Base-by-base conservation (phyloP, 2,797 vertebrate species). In the Rhyacichthys aspro region DNA sequence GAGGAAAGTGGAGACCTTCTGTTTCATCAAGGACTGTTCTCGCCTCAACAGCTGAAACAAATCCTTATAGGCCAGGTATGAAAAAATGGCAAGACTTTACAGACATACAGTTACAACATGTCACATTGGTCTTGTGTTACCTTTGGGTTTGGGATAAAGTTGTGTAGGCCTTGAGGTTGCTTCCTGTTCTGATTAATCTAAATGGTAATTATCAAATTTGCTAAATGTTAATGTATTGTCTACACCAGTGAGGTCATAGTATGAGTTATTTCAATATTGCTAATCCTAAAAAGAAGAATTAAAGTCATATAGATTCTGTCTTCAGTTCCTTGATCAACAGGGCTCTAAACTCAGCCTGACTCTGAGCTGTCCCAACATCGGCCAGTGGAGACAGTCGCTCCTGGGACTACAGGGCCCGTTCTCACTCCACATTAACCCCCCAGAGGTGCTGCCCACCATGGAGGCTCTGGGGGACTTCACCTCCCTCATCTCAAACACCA, bases 391-490 rank as follows among this genome's bases (percentile, higher is more conserved):
- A 57, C 82, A 83, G 33, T 92, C 91, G 3, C 86, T 92, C 0
- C 17, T 91, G 14, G 91, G 83, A 1, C 89, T 94, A 6, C 88
- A 90, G 71, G 92, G 92, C 91, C 34, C 91, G 89, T 71, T 92
- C 86, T 28, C 87, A 83, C 78, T 96, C 91, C 78, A 81, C 92
- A 55, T 94, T 72, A 98, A 98, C 65, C 94, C 95, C 0, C 85
- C 91, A 0, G 84, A 87, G 17, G 70, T 90, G 43, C 89, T 94
- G 74, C 93, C 94, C 0, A 85, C 79, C 39, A 95, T 95, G 79
- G 95, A 96, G 70, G 94, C 95, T 15, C 89, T 97, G 79, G 94
- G 91, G 33, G 95, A 96, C 55, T 96, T 98, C 73, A 91, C 94
- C 78, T 97, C 65, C 90, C 95, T 0, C 91, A 64, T 96, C 93